Conservation (phyloP, 1,140 invertebrate species). For the Hyles vespertilio region DNA sequence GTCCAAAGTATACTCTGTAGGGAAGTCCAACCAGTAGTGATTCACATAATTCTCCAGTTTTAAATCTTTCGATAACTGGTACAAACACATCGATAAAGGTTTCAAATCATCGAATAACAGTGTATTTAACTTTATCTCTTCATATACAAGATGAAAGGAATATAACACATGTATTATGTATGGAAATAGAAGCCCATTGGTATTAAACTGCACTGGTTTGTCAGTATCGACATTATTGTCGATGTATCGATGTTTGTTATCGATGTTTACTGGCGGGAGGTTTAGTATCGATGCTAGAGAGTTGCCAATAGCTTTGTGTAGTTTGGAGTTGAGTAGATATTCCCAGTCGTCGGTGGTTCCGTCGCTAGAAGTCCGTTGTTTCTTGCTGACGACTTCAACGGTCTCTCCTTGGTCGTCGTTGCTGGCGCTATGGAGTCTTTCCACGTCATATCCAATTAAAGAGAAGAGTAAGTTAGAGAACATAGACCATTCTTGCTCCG, state of each 20-base stretch:
- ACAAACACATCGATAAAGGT: conserved; percentile 83
- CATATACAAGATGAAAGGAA: conserved; percentile 91
- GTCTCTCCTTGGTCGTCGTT: conserved; percentile 64
- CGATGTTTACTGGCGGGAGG: conserved; percentile 26
- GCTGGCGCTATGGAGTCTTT: conserved; percentile 74
- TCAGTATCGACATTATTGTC: conserved; percentile 36
- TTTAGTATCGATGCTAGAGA: conserved; percentile 55
- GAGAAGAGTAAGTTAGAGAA: conserved; percentile 82
- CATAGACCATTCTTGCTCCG: conserved; percentile 88
- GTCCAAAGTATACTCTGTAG: conserved; percentile 75
- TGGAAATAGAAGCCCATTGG: conserved; percentile 82
- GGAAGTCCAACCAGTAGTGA: conserved; percentile 93
- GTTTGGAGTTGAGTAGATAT: conserved; percentile 79
- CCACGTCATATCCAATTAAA: conserved; percentile 85
- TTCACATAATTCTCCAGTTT: conserved; percentile 82
- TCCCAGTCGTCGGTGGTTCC: conserved; percentile 87
- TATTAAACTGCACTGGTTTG: conserved; percentile 77
- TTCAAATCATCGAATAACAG: conserved; percentile 82
- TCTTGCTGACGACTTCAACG: conserved; percentile 75
- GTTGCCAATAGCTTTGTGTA: conserved; percentile 66
- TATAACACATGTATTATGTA: conserved; percentile 86
- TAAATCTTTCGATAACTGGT: conserved; percentile 88
- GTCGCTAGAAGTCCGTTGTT: conserved; percentile 78
- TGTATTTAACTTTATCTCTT: conserved; percentile 91
- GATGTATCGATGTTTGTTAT: conserved; percentile 27